Conservation (phyloP, 1,140 invertebrate species). For the Nasonia vitripennis region DNA sequence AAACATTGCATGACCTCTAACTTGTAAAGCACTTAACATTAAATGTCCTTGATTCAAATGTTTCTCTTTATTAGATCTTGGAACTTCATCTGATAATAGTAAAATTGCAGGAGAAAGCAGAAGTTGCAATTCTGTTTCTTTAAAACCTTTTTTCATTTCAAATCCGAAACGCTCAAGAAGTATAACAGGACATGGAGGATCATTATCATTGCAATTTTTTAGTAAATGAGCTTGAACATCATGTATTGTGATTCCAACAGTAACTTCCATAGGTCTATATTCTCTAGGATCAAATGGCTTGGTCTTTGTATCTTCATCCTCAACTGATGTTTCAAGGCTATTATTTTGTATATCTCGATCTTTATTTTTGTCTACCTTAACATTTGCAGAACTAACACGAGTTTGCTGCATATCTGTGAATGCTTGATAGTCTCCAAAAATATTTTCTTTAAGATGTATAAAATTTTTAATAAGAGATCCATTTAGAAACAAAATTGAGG, state of each 20-base stretch:
- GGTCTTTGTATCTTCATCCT: slow-evolving; percentile 75
- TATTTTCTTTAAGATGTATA: slow-evolving; percentile 95
- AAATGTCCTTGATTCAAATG: slow-evolving; percentile 93
- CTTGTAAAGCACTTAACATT: slow-evolving; percentile 91
- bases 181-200: slow-evolving; percentile 93
- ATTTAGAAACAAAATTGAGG: slow-evolving; percentile 91
- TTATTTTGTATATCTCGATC: slow-evolving; percentile 74
- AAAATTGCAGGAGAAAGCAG: slow-evolving; percentile 92
- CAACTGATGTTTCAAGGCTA: slow-evolving; percentile 73
- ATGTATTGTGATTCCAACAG: slow-evolving; percentile 94
- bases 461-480: slow-evolving; percentile 92
- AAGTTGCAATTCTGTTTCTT: slow-evolving; percentile 93
- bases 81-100: slow-evolving; percentile 83
- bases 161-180: slow-evolving; percentile 94
- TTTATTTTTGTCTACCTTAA: slow-evolving; percentile 66
- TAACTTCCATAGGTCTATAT: slow-evolving; percentile 93
- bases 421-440: slow-evolving; percentile 95
- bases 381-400: slow-evolving; percentile 61
- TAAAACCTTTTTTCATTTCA: slow-evolving; percentile 96
- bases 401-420: slow-evolving; percentile 93
- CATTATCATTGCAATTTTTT: slow-evolving; percentile 90
- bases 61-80: slow-evolving; percentile 80
- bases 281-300: slow-evolving; percentile 88
- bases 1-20: slow-evolving; percentile 97
- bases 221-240: slow-evolving; percentile 95